Conservation (phyloP, 2,113 vertebrate genomes). For the Stegastes partitus region DNA sequence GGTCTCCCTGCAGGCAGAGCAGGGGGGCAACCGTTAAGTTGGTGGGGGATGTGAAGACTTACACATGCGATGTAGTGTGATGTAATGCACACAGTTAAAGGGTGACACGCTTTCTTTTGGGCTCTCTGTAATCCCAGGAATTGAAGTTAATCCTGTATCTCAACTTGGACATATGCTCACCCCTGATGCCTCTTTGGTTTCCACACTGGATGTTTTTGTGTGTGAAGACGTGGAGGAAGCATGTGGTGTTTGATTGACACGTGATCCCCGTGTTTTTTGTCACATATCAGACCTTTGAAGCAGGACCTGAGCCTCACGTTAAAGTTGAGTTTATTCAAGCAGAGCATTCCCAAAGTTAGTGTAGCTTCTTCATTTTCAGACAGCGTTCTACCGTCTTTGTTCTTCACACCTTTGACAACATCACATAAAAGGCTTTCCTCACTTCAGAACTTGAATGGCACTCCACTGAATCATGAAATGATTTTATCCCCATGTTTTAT, state of each 20-base stretch:
- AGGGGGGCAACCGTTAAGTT: constrained; percentile 22
- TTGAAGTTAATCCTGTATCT: constrained; percentile 63
- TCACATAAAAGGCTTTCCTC: constrained; percentile 31
- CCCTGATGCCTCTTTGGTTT: constrained; percentile 35
- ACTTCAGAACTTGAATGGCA: constrained; percentile 37
- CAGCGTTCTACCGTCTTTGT: constrained; percentile 7
- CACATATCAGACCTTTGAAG: background rate
- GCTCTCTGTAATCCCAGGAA: constrained; percentile 61
- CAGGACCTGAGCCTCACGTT: background rate
- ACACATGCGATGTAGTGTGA: constrained; percentile 29
- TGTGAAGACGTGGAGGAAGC: constrained; percentile 1
- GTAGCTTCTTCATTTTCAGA: background rate
- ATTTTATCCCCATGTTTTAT: constrained; percentile 51
- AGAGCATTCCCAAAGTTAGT: background rate
- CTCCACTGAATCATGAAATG: constrained; percentile 50
- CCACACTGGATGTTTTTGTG: background rate
- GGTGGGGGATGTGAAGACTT: background rate
- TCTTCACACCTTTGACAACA: constrained; percentile 30
- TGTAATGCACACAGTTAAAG: constrained; percentile 58
- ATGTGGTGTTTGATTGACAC: background rate
- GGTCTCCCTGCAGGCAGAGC: constrained; percentile 14
- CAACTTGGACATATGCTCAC: constrained; percentile 52
- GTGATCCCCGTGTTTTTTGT: background rate
- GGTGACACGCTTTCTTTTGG: constrained; percentile 64
- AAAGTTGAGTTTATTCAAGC: background rate